Conservation (phyloP, 92 coral and sea anemone species). For the Epizoanthus rinbou region DNA sequence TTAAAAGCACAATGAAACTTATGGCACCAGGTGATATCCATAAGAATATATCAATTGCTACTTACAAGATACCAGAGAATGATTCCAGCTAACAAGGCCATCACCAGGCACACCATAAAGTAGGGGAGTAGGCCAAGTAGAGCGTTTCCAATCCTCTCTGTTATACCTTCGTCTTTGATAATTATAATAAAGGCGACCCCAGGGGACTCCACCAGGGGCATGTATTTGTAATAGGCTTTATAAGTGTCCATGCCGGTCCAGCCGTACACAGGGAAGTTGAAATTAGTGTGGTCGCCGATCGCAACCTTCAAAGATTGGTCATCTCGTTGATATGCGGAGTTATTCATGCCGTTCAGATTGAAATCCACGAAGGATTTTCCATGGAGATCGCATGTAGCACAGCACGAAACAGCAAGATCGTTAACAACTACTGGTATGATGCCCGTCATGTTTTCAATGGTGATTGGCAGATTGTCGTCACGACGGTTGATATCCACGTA, state of each 20-base stretch:
- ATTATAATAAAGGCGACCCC: conserved; percentile 80
- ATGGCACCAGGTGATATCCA: too few relatives aligned
- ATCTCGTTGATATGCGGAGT: conserved; percentile 51
- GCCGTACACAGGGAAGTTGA: conserved; percentile 87
- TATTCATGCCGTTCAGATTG: conserved; percentile 62
- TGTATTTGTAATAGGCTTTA: conserved; percentile 57
- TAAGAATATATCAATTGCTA: not conserved
- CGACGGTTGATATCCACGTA: conserved; percentile 44
- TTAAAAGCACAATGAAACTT: too few relatives aligned
- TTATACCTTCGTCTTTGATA: conserved; percentile 44
- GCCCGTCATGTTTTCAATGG: conserved; percentile 64
- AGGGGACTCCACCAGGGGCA: conserved; percentile 75
- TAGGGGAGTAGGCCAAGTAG: conserved; percentile 64
- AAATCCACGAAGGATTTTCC: conserved; percentile 84
- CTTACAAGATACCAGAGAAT: conserved; percentile 84
- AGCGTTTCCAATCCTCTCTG: conserved; percentile 48
- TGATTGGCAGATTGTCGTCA: not conserved
- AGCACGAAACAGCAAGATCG: conserved; percentile 65
- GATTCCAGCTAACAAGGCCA: conserved; percentile 73
- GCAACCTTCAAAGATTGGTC: conserved; percentile 59
- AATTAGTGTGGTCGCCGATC: conserved; percentile 67
- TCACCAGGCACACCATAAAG: conserved; percentile 42
- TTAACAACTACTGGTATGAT: conserved; percentile 76
- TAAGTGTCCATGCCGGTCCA: conserved; percentile 73
- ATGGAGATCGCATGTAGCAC: conserved; percentile 71